These are phyloP conservation scores for Rhopilema esculentum DNA, from an alignment of 30 jellyfish, hydroid and myxozoan genomes.

Conservation along the genomic window DNA sequence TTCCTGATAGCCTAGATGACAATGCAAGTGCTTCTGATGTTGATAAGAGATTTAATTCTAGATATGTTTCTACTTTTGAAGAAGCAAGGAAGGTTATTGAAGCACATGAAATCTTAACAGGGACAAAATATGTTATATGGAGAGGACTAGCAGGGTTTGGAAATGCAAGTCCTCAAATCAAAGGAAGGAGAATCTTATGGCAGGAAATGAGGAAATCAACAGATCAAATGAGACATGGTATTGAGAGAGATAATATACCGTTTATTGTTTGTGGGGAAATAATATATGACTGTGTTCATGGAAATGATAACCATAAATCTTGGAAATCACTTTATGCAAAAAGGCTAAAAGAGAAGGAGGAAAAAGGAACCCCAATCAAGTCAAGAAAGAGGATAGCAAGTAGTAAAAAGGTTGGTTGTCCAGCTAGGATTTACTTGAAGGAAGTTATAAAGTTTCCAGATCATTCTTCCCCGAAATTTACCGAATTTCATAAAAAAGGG, in stretches of 20 bases:
- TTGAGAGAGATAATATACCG: conserved; percentile 54
- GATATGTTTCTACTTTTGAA: conserved; percentile 42
- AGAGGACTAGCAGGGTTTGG: conserved; percentile 61
- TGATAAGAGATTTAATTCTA: conserved; percentile 10
- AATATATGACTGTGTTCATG: conserved; percentile 63
- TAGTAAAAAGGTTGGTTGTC: conserved; percentile 62
- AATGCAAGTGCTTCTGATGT: background rate
- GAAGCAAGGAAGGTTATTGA: conserved; percentile 61
- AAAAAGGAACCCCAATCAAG: conserved; percentile 46
- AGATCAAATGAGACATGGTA: conserved; percentile 58
- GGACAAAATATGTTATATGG: conserved; percentile 64
- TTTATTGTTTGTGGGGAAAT: conserved; percentile 63
- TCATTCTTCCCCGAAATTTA: conserved; percentile 23
- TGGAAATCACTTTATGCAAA: conserved; percentile 53
- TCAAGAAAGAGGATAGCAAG: conserved; percentile 47
- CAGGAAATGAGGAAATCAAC: conserved; percentile 54
- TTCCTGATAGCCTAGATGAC: background rate
- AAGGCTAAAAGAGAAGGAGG: conserved; percentile 45
- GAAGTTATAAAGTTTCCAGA: conserved; percentile 47
- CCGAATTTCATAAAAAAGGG: conserved; percentile 42
- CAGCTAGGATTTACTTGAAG: conserved; percentile 53
- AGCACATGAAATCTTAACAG: conserved; percentile 67
- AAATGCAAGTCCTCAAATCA: conserved; percentile 27
- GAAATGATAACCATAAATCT: conserved; percentile 51
- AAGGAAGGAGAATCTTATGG: conserved; percentile 56